A percentile compares a stretch with the other conserved stretches of the same genome.
These are phyloP conservation scores for Pachyuromys duprasi DNA, from an alignment of 2,797 vertebrate species.

Conservation along the genomic window DNA sequence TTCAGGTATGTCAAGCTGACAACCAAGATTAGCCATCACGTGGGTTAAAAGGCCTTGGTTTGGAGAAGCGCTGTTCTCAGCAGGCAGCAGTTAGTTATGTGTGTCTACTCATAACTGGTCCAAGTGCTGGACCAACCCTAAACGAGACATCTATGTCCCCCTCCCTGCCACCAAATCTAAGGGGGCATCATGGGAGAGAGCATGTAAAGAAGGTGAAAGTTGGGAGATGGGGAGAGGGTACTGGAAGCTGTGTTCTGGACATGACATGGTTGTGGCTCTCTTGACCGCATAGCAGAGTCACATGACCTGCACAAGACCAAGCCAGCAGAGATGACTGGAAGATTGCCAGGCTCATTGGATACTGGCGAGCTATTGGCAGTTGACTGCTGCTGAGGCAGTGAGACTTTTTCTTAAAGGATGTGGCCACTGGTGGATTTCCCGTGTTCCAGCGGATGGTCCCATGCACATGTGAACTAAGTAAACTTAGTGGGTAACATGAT, in stretches of 20 bases:
- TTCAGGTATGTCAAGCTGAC: neutral
- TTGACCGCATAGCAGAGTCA: neutral
- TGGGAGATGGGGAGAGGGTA: neutral
- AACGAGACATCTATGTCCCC: neutral
- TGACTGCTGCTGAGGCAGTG: neutral
- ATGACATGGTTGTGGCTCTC: neutral
- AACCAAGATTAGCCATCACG: neutral
- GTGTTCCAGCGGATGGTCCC: too few relatives aligned
- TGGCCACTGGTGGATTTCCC: too few relatives aligned
- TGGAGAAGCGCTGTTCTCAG: neutral
- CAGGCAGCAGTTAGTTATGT: neutral
- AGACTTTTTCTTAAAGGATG: neutral
- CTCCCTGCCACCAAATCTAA: neutral
- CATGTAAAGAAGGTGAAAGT: neutral
- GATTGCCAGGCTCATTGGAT: too few relatives aligned
- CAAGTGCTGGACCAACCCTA: neutral
- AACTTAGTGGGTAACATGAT: neutral
- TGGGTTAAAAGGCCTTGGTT: too few relatives aligned
- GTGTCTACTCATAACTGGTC: too few relatives aligned
- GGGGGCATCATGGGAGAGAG: neutral
- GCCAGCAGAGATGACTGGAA: neutral
- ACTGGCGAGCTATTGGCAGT: neutral
- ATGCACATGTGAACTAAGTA: neutral
- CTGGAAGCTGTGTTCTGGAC: neutral
- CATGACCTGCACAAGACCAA: neutral